These are phyloP conservation scores for Meriones psammophilus DNA, from an alignment of 2,797 vertebrate species.

Conservation along the genomic window DNA sequence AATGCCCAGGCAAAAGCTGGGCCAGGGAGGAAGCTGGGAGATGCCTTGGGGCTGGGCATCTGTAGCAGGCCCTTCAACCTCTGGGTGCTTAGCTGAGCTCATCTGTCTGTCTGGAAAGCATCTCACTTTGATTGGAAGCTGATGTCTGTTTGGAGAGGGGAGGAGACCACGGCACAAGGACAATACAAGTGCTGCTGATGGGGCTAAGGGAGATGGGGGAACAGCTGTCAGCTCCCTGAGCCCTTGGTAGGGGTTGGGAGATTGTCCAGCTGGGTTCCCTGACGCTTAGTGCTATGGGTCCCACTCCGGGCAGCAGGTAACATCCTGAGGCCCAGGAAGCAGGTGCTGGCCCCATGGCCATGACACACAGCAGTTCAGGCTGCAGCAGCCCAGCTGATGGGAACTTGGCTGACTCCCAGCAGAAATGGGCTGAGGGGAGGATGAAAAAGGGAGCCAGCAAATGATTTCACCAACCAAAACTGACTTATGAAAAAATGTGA, in stretches of 20 bases:
- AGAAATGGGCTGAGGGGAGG: not conserved
- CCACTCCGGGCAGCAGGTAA: not conserved
- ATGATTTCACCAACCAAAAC: slow-evolving; percentile 71
- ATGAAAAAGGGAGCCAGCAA: not conserved
- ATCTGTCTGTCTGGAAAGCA: slow-evolving; percentile 16
- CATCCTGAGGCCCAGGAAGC: accelerated
- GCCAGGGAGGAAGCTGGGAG: not conserved
- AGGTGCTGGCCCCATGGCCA: not conserved
- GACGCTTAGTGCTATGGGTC: not conserved
- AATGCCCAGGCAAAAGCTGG: not conserved
- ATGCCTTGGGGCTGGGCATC: not conserved
- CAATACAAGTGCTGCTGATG: not conserved
- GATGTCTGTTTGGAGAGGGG: not conserved
- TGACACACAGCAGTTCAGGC: not conserved
- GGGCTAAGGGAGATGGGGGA: not conserved
- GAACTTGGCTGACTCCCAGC: slow-evolving; percentile 14
- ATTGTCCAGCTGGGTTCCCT: not conserved
- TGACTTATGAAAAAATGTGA: slow-evolving; percentile 62
- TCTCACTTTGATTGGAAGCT: not conserved
- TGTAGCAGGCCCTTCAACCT: not conserved
- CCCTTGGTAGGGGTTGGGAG: not conserved
- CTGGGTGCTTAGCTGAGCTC: not conserved
- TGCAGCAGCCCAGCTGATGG: not conserved
- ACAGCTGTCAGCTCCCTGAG: not conserved
- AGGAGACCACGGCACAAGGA: not conserved